phyloP scores from a whole-genome alignment of 2,113 vertebrate genomes.

The Myodes glareolus region DNA sequence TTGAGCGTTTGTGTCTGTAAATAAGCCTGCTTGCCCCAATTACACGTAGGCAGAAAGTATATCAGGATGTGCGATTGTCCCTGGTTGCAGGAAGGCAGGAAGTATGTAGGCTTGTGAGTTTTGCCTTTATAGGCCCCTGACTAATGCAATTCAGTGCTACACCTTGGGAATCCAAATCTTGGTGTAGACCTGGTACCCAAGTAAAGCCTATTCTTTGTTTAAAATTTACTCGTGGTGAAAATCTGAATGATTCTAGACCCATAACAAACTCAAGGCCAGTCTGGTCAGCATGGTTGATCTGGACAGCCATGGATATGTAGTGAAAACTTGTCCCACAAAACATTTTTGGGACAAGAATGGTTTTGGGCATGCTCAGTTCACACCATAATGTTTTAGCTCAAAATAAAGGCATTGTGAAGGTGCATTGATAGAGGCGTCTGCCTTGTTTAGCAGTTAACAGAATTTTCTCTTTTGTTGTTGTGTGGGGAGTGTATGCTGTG shows the following conservation, averaged over 20 bases:
- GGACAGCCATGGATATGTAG: not conserved
- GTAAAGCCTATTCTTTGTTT: not conserved
- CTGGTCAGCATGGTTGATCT: not conserved
- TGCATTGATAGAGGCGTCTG: not conserved
- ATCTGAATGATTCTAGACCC: not conserved
- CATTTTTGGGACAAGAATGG: not conserved
- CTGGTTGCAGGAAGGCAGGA: not conserved
- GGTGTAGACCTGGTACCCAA: not conserved
- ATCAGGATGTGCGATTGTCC: not conserved
- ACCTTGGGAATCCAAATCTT: not conserved
- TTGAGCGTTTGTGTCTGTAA: not conserved
- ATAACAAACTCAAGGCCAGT: not conserved
- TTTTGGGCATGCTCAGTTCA: not conserved
- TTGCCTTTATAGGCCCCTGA: not conserved
- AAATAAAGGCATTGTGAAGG: not conserved
- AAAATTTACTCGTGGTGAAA: not conserved
- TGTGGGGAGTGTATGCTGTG: too few relatives aligned
- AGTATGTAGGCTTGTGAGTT: not conserved
- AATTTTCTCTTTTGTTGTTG: not conserved
- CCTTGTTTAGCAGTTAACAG: not conserved
- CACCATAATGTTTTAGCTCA: not conserved
- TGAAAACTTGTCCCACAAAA: not conserved
- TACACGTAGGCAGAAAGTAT: not conserved
- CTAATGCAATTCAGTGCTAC: not conserved
- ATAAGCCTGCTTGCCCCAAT: not conserved